Conservation (phyloP, 2,113 vertebrate genomes). For the Campylomormyrus tamandua region DNA sequence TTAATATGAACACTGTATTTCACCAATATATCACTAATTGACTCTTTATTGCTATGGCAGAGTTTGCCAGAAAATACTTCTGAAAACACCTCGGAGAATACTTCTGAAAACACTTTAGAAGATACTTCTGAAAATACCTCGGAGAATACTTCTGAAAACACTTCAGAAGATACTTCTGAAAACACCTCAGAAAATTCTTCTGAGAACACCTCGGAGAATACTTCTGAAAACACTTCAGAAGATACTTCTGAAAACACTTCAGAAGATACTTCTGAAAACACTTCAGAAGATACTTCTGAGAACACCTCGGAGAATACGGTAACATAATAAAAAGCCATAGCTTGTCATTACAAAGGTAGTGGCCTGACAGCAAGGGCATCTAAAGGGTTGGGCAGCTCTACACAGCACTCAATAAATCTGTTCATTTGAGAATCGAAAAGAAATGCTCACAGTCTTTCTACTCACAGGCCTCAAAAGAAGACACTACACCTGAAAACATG, state of each 20-base stretch:
- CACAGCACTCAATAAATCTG: not conserved
- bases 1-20: not conserved
- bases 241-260: not conserved
- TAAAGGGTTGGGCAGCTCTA: not conserved
- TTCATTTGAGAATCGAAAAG: not conserved
- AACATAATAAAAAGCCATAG: not conserved
- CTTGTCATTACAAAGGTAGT: not conserved
- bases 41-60: not conserved
- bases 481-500: conserved; percentile 8
- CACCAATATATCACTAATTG: not conserved
- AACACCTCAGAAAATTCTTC: not conserved
- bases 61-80: conserved; percentile 20
- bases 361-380: not conserved
- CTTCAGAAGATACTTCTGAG: not conserved
- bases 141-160: conserved; percentile 16
- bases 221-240: not conserved
- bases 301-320: not conserved
- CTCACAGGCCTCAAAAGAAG: conserved; percentile 14
- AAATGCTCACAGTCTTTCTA: not conserved
- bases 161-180: not conserved
- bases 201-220: not conserved
- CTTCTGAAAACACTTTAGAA: conserved; percentile 7
- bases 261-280: not conserved
- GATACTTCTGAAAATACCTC: not conserved
- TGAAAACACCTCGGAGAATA: conserved; percentile 12